Percentiles rank a stretch among this genome's conserved stretches.
These are phyloP conservation scores for Microcebus griseorufus DNA, from an alignment of 2,113 vertebrate species.

Conservation along the genomic window DNA sequence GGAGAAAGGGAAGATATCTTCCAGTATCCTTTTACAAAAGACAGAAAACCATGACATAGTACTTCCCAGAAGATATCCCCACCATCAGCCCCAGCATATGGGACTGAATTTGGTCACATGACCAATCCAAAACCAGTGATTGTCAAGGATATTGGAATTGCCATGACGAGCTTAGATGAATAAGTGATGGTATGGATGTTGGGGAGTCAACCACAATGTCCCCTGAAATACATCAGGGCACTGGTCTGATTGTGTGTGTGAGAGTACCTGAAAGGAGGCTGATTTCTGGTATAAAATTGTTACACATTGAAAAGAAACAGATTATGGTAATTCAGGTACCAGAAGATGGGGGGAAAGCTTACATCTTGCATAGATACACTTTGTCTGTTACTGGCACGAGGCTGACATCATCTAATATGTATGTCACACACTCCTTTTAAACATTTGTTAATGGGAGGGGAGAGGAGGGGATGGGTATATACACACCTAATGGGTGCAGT, in stretches of 20 bases:
- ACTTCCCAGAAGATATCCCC: not conserved
- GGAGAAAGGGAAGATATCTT: not conserved
- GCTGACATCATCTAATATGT: not conserved
- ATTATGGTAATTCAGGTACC: not conserved
- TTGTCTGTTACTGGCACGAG: not conserved
- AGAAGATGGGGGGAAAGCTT: not conserved
- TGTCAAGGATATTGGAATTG: not conserved
- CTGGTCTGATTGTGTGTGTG: not conserved
- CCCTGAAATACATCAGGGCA: not conserved
- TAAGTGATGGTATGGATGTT: not conserved
- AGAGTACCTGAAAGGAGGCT: not conserved
- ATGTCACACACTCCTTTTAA: not conserved
- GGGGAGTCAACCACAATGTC: not conserved
- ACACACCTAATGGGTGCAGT: too few relatives aligned
- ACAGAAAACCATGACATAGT: not conserved
- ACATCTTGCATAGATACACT: not conserved
- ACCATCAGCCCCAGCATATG: not conserved
- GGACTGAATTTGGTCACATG: not conserved
- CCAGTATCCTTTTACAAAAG: not conserved
- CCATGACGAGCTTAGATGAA: not conserved
- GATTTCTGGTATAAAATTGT: not conserved
- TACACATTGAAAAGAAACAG: not conserved
- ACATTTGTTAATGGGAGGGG: too few relatives aligned
- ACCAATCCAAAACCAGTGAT: not conserved
- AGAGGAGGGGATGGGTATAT: too few relatives aligned